These are phyloP conservation scores for Allacma fusca DNA, from an alignment of 2,888 invertebrate genomes.

Conservation along the genomic window DNA sequence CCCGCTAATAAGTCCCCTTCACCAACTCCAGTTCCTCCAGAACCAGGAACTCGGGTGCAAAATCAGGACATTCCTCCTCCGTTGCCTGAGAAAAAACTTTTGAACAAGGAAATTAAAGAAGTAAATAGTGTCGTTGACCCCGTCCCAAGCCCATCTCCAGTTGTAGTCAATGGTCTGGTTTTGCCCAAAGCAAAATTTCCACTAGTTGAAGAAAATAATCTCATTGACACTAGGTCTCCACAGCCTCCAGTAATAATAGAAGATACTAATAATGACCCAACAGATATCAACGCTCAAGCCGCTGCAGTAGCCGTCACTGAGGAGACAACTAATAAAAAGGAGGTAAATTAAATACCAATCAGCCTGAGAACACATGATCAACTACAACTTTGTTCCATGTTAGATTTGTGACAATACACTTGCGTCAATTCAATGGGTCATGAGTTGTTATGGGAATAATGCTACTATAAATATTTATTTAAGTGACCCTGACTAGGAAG, in stretches of 20 bases:
- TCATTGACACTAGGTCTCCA: too few species aligned
- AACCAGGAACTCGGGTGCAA: neutral
- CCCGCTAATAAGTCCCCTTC: too few species aligned
- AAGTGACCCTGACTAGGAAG: too few species aligned
- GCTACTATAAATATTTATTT: too few species aligned
- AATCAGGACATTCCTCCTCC: slow-evolving; percentile 30
- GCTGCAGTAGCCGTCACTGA: neutral
- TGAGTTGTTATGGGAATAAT: too few species aligned
- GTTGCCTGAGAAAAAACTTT: slow-evolving; percentile 27
- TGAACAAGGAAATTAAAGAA: slow-evolving; percentile 17
- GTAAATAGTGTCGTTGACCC: neutral
- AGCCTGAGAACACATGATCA: too few species aligned
- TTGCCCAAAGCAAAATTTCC: too few species aligned
- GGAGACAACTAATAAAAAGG: neutral
- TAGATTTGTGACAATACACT: too few species aligned
- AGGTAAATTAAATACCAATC: too few species aligned
- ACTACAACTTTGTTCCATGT: too few species aligned
- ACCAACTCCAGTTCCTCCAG: neutral
- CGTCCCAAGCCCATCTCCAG: neutral
- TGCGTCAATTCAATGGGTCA: too few species aligned
- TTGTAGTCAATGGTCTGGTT: too few species aligned
- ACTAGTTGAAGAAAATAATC: neutral
- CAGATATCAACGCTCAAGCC: neutral
- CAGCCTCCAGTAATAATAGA: neutral
- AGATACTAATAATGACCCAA: neutral